Evolutionary conservation across 2,797 vertebrate genomes (phyloP), one percentile per base, ranked within the genome.

Genomic region (Xiphophorus birchmanni): DNA sequence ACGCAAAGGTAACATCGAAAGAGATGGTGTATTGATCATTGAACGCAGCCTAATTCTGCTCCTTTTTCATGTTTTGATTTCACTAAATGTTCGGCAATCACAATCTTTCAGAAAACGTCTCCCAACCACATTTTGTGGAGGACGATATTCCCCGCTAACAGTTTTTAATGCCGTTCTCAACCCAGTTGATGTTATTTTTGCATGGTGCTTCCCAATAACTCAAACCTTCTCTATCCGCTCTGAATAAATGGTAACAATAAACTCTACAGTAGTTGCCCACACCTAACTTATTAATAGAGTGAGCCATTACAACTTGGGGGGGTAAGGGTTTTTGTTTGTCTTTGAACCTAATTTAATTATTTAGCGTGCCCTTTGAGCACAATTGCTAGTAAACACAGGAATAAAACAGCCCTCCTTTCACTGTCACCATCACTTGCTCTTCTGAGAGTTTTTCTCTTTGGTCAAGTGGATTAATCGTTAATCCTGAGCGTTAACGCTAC

Each of bases 271-370:
- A 56, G 52, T n/a, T 56, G 7, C 21, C 52, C 26, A n/a, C 9
- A 26, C 52, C 21, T 52, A 8, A 23, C 13, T 52, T 7, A 12
- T 58, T 18, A n/a, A 12, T 29, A 15, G 11, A 44, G 23, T 44
- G 11, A 7, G 37, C 9, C 67, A 11, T 37, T 10, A 23, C 8
- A 11, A 67, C 63, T 21, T 37, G 17, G 63, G 32, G 32, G 13
- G 18, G 8, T 3, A 23, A 40, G 35, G n/a, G 26, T 23, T 3
- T 50, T 1, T 8, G 81, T 81, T 84, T 60, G 78, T 63, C 40
- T 74, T 17, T 37, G 42, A 74, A 10, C 82, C 84, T 86, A 75
- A 88, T 87, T 77, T 67, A 83, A 90, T 91, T 84, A 88, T 85
- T 84, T 60, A n/a, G 48, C 45, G 45, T 18, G 69, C n/a, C 81